Percentiles rank a stretch among this genome's conserved stretches.
These are phyloP conservation scores for Euphonia xanthogaster DNA, from an alignment of 2,797 vertebrate genomes.

Conservation along the genomic window DNA sequence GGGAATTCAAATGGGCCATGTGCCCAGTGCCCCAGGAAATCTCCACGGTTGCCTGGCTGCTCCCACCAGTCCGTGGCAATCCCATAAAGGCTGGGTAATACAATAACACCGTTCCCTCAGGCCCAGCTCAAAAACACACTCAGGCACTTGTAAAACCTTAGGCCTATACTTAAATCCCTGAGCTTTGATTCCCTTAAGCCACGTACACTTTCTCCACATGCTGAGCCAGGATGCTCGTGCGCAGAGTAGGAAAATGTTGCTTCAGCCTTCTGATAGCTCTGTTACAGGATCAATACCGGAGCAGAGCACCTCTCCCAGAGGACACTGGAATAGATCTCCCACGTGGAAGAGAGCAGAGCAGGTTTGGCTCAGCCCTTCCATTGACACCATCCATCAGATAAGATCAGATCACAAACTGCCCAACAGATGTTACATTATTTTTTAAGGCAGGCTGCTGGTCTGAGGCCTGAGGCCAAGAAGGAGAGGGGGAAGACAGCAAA, in stretches of 20 bases:
- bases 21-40: background rate
- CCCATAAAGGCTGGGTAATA: background rate
- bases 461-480: constrained; percentile 44
- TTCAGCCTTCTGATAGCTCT: background rate
- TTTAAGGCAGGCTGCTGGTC: constrained; percentile 50
- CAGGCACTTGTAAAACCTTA: background rate
- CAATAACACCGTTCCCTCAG: background rate
- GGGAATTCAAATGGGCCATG: accelerated
- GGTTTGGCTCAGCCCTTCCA: background rate
- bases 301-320: background rate
- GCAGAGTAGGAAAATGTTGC: background rate
- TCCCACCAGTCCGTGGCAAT: background rate
- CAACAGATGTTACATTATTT: constrained; percentile 40
- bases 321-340: background rate
- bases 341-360: background rate
- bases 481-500: constrained; percentile 45
- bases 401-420: constrained; percentile 22
- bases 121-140: background rate
- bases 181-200: background rate
- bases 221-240: background rate
- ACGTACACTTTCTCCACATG: accelerated
- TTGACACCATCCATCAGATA: background rate
- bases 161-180: background rate
- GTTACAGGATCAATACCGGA: background rate
- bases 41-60: background rate